These are phyloP conservation scores for Dryomyza anilis DNA, from an alignment of 2,888 invertebrate species.

Conservation along the genomic window DNA sequence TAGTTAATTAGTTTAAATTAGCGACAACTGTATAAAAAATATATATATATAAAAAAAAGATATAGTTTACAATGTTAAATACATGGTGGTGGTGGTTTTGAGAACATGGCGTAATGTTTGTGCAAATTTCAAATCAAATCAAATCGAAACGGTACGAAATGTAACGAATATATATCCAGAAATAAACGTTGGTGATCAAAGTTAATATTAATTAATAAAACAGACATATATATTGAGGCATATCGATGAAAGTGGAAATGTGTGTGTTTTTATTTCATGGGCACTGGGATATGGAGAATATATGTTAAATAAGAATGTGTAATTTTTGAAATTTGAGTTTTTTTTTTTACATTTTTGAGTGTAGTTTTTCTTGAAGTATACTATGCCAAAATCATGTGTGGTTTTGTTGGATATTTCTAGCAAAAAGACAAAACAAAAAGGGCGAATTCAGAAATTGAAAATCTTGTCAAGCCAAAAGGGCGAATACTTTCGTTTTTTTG, in stretches of 20 bases:
- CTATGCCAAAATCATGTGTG: too few relatives aligned
- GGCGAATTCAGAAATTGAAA: too few relatives aligned
- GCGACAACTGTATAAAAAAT: too few relatives aligned
- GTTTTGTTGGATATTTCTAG: too few relatives aligned
- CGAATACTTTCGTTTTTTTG: too few relatives aligned
- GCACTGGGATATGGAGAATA: background rate
- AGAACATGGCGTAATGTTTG: background rate
- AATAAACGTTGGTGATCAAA: constrained; percentile 17
- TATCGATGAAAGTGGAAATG: constrained; percentile 32
- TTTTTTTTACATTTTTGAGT: background rate
- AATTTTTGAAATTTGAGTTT: background rate
- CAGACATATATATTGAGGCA: constrained; percentile 30
- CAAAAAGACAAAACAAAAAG: too few relatives aligned
- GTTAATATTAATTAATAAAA: constrained; percentile 25
- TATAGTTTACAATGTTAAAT: background rate
- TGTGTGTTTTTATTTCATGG: constrained; percentile 17
- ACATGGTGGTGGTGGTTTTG: too few relatives aligned
- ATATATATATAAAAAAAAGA: too few relatives aligned
- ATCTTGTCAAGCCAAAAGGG: too few relatives aligned
- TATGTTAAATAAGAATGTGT: background rate
- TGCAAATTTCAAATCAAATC: constrained; percentile 14
- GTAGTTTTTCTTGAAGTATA: too few relatives aligned
- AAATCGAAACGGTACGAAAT: too few relatives aligned
- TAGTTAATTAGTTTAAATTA: too few relatives aligned
- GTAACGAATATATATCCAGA: constrained; percentile 21